Evolutionary conservation across 2,888 invertebrate genomes (phyloP), one percentile per base, ranked within the genome.

Genomic region (Xanthorhoe spadicearia): DNA sequence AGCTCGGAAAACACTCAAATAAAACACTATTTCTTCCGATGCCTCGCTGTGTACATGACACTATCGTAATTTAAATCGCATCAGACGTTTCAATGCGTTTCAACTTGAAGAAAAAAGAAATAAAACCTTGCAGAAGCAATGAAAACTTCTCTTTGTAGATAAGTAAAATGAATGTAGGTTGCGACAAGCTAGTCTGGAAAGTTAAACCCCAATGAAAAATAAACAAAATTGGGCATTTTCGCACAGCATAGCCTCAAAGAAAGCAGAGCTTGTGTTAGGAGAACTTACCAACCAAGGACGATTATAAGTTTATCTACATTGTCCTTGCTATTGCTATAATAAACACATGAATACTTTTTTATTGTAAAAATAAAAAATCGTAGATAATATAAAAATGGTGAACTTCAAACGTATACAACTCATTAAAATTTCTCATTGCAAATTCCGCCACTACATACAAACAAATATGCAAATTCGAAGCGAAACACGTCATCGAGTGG

Each of bases 1-100:
- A 80, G 78, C 75, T 78, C 74, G 73, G 73, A 74, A 82, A 77
- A 74, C 77, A 80, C 80, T 80, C 75, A 77, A 80, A 81, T 81
- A 78, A 80, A 81, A 80, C 76, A 76, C 77, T 70, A 79, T 80
- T 77, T 73, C 76, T 73, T 74, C 71, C 71, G 73, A 67, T 58
- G 48, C 57, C 57, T 69, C 72, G 70, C 59, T 68, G 62, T 66
- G 73, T 74, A 75, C 75, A 69, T 73, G 77, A 77, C 74, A 75
- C 74, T 80, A 79, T 82, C 76, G 75, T 71, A 72, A 69, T 76
- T 73, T 65, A 74, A 75, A 79, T 79, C 76, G 72, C 68, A 66
- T 66, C 62, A 55, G 48, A 66, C 64, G 54, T 51, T 61, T 62
- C 61, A 66, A 68, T 69, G 55, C 54, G 53, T 69, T 71, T 69